These are phyloP conservation scores for Cyrtonyx montezumae DNA, from an alignment of 2,113 vertebrate genomes.

Conservation along the genomic window DNA sequence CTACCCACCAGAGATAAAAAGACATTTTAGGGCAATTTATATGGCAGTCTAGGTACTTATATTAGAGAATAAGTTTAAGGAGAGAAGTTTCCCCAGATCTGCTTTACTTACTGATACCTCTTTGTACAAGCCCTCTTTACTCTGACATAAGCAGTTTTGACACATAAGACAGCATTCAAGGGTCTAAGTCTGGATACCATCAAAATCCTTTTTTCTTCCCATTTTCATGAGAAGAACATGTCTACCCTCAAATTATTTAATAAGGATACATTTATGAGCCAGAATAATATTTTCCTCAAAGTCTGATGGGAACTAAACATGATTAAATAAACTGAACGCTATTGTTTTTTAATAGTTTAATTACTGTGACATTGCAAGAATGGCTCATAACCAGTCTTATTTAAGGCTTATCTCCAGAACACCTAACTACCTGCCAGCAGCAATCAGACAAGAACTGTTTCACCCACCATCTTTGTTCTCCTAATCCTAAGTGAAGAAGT, in stretches of 20 bases:
- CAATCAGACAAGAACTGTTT: background rate
- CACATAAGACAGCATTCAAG: background rate
- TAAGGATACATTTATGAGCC: background rate
- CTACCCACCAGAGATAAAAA: background rate
- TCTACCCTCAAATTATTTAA: background rate
- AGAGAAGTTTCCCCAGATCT: background rate
- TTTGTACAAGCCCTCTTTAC: background rate
- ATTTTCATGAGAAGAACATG: background rate
- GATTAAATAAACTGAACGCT: background rate
- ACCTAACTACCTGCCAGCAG: background rate
- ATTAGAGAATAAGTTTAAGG: background rate
- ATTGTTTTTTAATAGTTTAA: background rate
- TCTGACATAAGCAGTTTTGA: background rate
- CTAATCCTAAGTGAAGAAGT: background rate
- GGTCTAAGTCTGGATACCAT: background rate
- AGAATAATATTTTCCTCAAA: background rate
- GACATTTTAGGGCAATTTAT: background rate
- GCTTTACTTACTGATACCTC: background rate
- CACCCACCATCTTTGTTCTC: background rate
- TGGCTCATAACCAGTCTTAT: background rate
- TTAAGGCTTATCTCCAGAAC: background rate
- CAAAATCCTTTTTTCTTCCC: background rate
- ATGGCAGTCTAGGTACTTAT: background rate
- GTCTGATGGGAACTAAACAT: background rate
- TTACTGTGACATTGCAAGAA: background rate